These are phyloP conservation scores for Hycleus phaleratus DNA, from an alignment of 1,140 invertebrate genomes.

Conservation along the genomic window DNA sequence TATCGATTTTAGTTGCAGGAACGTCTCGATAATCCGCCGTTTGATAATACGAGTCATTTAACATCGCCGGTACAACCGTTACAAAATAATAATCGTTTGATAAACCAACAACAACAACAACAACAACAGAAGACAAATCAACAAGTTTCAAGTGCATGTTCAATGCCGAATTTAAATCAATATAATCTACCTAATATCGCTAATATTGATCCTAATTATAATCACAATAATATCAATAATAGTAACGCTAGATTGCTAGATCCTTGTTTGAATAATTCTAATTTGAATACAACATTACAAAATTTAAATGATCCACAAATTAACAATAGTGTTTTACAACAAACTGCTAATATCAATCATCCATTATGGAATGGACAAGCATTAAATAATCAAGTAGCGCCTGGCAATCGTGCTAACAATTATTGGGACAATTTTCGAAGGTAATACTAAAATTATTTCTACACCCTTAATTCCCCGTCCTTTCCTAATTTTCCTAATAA, in stretches of 20 bases:
- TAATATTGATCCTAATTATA: slow-evolving; percentile 26
- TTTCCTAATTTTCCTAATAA: too few species aligned
- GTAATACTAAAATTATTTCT: slow-evolving; percentile 44
- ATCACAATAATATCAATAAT: slow-evolving; percentile 24
- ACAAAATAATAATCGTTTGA: background rate
- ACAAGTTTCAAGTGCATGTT: slow-evolving; percentile 27
- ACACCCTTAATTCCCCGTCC: too few species aligned
- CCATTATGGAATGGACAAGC: slow-evolving; percentile 45
- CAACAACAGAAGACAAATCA: slow-evolving; percentile 29
- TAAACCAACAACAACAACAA: slow-evolving; percentile 5
- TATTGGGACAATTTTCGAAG: slow-evolving; percentile 89
- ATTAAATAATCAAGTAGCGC: slow-evolving; percentile 79
- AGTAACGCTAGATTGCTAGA: slow-evolving; percentile 24
- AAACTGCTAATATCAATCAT: slow-evolving; percentile 25
- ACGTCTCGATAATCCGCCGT: background rate
- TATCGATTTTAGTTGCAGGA: slow-evolving; percentile 11
- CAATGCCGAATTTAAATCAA: slow-evolving; percentile 33
- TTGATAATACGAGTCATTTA: background rate
- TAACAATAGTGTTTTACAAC: slow-evolving; percentile 28
- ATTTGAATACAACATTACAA: background rate
- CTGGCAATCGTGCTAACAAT: slow-evolving; percentile 79
- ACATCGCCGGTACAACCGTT: slow-evolving; percentile 1
- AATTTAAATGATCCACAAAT: slow-evolving; percentile 16
- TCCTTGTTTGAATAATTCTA: slow-evolving; percentile 29
- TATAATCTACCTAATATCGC: slow-evolving; percentile 21